These are phyloP conservation scores for Orbicella faveolata DNA, from an alignment of 64 coral and sea anemone species.

Conservation along the genomic window DNA sequence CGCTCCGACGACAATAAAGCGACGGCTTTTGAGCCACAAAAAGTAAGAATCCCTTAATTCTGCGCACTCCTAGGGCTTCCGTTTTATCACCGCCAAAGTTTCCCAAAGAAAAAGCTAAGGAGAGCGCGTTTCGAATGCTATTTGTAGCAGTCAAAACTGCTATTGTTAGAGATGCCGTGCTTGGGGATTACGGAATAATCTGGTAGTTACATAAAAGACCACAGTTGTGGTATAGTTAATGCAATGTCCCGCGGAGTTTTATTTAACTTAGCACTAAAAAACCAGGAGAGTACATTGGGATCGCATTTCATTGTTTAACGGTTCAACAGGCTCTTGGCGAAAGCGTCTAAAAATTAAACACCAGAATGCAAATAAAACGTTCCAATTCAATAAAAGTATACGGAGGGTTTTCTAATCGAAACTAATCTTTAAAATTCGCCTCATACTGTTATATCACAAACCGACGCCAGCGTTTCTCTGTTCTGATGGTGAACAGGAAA, in stretches of 20 bases:
- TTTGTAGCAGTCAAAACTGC: neutral
- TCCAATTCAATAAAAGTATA: neutral
- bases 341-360: neutral
- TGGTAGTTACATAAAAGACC: neutral
- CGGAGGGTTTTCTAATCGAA: neutral
- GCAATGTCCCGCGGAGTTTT: neutral
- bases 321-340: neutral
- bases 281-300: neutral
- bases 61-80: neutral
- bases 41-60: neutral
- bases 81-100: neutral
- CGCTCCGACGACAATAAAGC: neutral
- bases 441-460: neutral
- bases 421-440: neutral
- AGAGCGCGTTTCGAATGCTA: neutral
- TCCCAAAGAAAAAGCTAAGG: neutral
- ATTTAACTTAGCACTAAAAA: neutral
- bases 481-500: neutral
- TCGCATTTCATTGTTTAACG: conserved; percentile 9
- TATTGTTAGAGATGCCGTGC: conserved; percentile 18
- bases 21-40: neutral
- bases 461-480: neutral
- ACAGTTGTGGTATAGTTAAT: conserved; percentile 3
- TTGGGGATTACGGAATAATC: conserved; percentile 4
- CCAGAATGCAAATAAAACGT: neutral